Evolutionary conservation across 2,113 vertebrate species (phyloP), one percentile per base, ranked within the genome.

Genomic region (Gambusia holbrooki): DNA sequence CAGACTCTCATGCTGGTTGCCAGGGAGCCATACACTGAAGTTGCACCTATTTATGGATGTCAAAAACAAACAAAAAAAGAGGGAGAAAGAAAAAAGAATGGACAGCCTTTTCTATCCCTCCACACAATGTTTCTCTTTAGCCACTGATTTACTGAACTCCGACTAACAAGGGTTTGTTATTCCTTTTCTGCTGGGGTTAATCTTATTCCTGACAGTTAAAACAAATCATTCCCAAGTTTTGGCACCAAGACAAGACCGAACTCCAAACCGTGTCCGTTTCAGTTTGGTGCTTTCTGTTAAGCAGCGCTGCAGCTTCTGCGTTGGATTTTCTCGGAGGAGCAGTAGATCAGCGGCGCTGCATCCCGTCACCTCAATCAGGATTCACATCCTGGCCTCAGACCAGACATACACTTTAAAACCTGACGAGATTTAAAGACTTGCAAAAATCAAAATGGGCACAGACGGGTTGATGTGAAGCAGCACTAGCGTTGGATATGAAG

Each of bases 341-440:
- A 69, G 70, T 89, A 62, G 82, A 89, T 90, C 88, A 88, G 75
- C 28, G 6, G 66, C 69, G 32, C 73, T 77, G 83, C 70, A 79
- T 84, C 76, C 72, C 66, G 48, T 48, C 68, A 81, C 71, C 88
- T 88, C 79, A 62, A 22, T 48, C 69, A 62, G 77, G 77, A 87
- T 76, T 84, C 82, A 83, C 13, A 2, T 63, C 69, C 81, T 73
- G 70, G 72, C 73, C 79, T 74, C 14, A 5, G 77, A 74, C 81
- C 81, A 90, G 75, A 88, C 74, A 82, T 80, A 76, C 62, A 48
- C 17, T 48, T 19, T 19, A 48, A 48, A 48, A 19, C 45, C 45
- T 48, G 62, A 73, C 69, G 66, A 85, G 74, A 81, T 89, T 82
- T 86, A 82, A 85, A 81, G 73, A 67, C 71, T 66, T 71, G 17